phyloP scores from a whole-genome alignment of 2,888 invertebrate species.

The Coelopa pilipes region DNA sequence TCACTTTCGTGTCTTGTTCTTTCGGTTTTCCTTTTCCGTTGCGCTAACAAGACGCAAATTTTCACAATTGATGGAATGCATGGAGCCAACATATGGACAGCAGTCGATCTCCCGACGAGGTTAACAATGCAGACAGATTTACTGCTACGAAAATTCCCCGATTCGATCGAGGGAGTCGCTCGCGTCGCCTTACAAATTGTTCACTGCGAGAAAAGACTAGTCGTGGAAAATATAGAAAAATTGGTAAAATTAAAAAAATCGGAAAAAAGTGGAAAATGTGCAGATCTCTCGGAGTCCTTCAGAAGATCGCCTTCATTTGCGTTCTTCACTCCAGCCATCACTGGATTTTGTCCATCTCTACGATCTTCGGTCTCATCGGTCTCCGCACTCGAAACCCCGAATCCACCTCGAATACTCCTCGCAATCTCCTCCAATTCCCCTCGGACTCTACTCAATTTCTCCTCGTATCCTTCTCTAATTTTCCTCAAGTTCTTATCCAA shows the following conservation, averaged over 20 bases:
- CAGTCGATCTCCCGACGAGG: slow-evolving; percentile 42
- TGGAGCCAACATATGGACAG: slow-evolving; percentile 46
- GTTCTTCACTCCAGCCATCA: too few relatives aligned
- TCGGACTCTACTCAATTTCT: too few relatives aligned
- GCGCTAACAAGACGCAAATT: slow-evolving; percentile 37
- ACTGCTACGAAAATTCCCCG: slow-evolving; percentile 23
- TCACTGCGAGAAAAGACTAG: slow-evolving; percentile 23
- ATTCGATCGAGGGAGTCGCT: slow-evolving; percentile 15
- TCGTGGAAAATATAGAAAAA: too few relatives aligned
- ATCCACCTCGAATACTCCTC: too few relatives aligned
- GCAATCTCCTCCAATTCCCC: too few relatives aligned
- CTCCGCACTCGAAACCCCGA: too few relatives aligned
- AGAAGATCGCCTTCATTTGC: neutral
- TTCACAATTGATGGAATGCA: slow-evolving; percentile 47
- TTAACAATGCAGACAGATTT: slow-evolving; percentile 28
- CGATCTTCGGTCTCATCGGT: too few relatives aligned
- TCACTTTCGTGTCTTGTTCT: slow-evolving; percentile 12
- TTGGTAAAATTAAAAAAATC: too few relatives aligned
- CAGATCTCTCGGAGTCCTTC: neutral
- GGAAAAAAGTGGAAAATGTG: neutral
- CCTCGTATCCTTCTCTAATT: neutral
- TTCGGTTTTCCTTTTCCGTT: slow-evolving; percentile 12
- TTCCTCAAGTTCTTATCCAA: neutral
- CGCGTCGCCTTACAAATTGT: slow-evolving; percentile 25
- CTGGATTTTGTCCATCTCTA: too few relatives aligned